Conservation (phyloP, 2,797 vertebrate genomes). For the Glossophaga mutica region DNA sequence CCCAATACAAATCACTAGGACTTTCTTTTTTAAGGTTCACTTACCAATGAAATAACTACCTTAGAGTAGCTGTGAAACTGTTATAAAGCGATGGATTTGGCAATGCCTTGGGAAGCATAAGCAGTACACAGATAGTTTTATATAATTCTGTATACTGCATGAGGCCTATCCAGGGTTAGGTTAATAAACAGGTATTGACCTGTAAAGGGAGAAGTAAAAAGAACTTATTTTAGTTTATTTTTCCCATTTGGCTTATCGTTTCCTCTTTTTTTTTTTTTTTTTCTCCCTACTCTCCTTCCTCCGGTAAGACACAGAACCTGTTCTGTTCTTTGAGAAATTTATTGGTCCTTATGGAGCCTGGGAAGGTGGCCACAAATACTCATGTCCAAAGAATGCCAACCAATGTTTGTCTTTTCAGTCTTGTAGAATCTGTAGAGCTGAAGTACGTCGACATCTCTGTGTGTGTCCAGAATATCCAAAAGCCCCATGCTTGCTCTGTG, state of each 20-base stretch:
- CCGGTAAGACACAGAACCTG: not conserved
- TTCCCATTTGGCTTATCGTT: slow-evolving; percentile 1
- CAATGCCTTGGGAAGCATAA: not conserved
- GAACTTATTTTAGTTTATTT: not conserved
- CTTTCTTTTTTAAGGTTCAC: not conserved
- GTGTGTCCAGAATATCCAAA: not conserved
- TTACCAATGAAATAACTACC: not conserved
- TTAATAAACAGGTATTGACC: not conserved
- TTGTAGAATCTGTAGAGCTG: not conserved
- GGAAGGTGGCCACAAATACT: not conserved
- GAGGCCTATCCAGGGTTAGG: not conserved
- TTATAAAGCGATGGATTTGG: not conserved
- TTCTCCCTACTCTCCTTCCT: not conserved
- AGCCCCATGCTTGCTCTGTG: not conserved
- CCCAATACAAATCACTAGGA: not conserved
- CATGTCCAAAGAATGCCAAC: not conserved
- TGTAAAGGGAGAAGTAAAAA: not conserved
- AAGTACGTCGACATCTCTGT: not conserved
- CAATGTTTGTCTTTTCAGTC: not conserved
- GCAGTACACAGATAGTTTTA: not conserved
- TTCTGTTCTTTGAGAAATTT: slow-evolving; percentile 49
- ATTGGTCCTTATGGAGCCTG: not conserved
- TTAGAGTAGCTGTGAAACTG: not conserved
- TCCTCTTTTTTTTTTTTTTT: too few species aligned
- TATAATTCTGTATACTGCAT: not conserved